phyloP scores from a whole-genome alignment of 2,113 vertebrate species.

The Cyprinus carpio region DNA sequence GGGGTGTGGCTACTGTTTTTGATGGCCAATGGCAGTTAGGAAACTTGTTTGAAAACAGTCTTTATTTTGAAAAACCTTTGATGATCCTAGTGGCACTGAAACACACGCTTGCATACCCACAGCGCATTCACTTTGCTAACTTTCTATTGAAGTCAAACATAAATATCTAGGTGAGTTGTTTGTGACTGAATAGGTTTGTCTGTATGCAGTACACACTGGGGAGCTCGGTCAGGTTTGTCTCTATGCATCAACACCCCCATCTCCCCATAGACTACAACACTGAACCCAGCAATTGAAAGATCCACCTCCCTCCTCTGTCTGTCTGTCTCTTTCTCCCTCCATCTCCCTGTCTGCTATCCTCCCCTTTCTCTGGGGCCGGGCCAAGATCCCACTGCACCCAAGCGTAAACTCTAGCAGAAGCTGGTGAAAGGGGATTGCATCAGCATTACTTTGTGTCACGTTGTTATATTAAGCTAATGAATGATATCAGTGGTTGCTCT shows the following conservation, averaged over 20 bases:
- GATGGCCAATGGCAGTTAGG: not conserved
- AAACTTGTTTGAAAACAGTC: not conserved
- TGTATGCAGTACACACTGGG: not conserved
- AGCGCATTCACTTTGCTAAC: not conserved
- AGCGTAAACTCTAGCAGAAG: conserved; percentile 50
- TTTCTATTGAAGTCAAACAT: not conserved
- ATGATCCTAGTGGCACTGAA: not conserved
- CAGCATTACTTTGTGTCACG: conserved; percentile 43
- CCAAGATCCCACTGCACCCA: conserved; percentile 61
- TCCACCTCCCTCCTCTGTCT: conserved; percentile 61
- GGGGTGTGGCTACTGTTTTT: not conserved
- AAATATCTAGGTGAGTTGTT: conserved; percentile 19
- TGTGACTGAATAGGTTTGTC: conserved; percentile 13
- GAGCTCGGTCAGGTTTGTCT: conserved; percentile 33
- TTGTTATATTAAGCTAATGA: conserved; percentile 23
- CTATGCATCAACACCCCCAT: conserved; percentile 62
- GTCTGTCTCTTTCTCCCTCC: conserved; percentile 50
- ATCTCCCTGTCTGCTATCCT: conserved; percentile 36
- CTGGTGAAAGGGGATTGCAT: conserved; percentile 55
- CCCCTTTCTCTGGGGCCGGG: conserved; percentile 61
- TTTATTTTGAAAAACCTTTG: not conserved
- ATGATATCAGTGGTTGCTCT: conserved; percentile 3
- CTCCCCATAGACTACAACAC: conserved; percentile 55
- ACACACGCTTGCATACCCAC: not conserved
- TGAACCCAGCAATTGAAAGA: conserved; percentile 69